A percentile compares a stretch with the other conserved stretches of the same genome.
Conservation (phyloP, 2,113 vertebrate species). For the Oriolus oriolus region DNA sequence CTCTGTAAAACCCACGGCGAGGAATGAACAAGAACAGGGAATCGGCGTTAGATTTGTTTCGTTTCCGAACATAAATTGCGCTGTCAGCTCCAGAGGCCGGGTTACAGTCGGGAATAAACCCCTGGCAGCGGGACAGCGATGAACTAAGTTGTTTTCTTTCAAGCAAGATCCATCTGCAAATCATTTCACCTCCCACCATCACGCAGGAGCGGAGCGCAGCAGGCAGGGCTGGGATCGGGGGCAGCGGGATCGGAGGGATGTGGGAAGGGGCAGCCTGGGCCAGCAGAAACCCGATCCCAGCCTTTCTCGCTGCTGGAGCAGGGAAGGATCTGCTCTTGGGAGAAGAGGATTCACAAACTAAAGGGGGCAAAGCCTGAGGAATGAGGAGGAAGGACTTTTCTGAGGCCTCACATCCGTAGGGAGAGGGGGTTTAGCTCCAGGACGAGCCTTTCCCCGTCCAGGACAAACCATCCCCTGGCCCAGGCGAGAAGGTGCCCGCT, state of each 20-base stretch:
- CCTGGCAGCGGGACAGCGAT: conserved; percentile 15
- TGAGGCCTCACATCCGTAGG: neutral
- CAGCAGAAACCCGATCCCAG: neutral
- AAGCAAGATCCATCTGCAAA: conserved; percentile 42
- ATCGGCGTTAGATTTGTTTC: neutral
- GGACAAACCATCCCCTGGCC: neutral
- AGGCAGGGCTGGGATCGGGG: neutral
- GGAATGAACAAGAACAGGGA: neutral
- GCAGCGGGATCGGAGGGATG: neutral
- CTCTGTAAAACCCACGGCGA: neutral
- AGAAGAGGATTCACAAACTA: neutral
- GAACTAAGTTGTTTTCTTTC: conserved; percentile 61
- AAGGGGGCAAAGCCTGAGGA: neutral
- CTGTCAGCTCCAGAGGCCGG: neutral
- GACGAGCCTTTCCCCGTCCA: neutral
- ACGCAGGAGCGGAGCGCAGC: neutral
- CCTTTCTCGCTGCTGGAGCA: rapidly evolving
- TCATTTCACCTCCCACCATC: neutral
- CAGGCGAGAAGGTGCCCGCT: rapidly evolving
- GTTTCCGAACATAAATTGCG: conserved; percentile 20
- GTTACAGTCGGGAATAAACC: neutral
- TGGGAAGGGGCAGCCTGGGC: neutral
- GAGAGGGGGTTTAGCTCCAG: neutral
- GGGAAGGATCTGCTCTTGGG: neutral
- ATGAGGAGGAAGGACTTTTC: neutral